Conservation (phyloP, 2,888 invertebrate species). For the Nipponacmea schrenckii region DNA sequence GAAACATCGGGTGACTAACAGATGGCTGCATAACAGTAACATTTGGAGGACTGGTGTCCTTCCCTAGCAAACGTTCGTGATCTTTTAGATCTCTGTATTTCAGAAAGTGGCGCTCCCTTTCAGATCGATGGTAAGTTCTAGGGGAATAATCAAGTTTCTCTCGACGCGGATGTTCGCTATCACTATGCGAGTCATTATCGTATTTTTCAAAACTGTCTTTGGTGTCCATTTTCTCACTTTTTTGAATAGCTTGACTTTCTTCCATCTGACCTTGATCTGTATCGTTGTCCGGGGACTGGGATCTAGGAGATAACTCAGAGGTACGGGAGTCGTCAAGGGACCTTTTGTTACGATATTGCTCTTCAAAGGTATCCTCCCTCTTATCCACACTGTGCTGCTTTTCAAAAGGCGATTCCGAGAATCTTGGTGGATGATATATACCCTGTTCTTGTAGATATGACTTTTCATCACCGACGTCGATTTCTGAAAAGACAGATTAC, state of each 20-base stretch:
- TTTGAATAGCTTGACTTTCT: no score
- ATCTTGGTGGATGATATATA: background rate
- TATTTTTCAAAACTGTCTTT: background rate
- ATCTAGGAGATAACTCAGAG: background rate
- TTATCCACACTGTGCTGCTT: background rate
- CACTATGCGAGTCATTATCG: slow-evolving; percentile 1
- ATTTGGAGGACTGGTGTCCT: slow-evolving; percentile 75
- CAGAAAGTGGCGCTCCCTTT: slow-evolving; percentile 13
- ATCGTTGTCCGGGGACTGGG: background rate
- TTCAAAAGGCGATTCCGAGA: background rate
- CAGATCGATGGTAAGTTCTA: slow-evolving; percentile 10
- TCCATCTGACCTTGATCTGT: background rate
- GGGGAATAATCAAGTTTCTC: background rate
- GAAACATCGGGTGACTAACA: slow-evolving; percentile 89
- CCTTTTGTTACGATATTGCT: background rate
- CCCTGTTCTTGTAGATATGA: background rate
- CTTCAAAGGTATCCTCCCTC: background rate
- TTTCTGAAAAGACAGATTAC: background rate
- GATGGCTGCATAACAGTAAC: slow-evolving; percentile 86
- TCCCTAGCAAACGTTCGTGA: slow-evolving; percentile 32
- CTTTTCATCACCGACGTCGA: background rate
- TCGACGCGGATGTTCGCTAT: background rate
- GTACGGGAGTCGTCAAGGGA: background rate
- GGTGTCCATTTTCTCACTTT: background rate
- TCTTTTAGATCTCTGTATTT: slow-evolving; percentile 12